phyloP scores from a whole-genome alignment of 1,140 invertebrate genomes.

The Nasonia longicornis region DNA sequence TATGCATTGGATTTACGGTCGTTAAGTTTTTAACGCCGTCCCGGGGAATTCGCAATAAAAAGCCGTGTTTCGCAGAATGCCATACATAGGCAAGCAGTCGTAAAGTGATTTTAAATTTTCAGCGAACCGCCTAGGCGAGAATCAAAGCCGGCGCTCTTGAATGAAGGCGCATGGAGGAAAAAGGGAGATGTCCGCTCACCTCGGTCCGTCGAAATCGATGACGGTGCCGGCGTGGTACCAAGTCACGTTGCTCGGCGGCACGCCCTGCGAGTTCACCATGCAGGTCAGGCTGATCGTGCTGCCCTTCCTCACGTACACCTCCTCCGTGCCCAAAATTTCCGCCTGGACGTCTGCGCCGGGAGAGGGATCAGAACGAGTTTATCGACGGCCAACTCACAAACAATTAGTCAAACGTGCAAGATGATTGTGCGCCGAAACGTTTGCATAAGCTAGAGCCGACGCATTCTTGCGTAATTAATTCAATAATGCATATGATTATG shows the following conservation, averaged over 20 bases:
- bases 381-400: background rate
- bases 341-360: slow-evolving; percentile 81
- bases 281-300: slow-evolving; percentile 90
- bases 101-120: slow-evolving; percentile 40
- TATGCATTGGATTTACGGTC: slow-evolving; percentile 38
- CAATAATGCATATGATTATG: too few species aligned
- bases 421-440: too few species aligned
- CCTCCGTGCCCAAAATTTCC: slow-evolving; percentile 83
- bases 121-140: background rate
- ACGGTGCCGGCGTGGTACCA: slow-evolving; percentile 84
- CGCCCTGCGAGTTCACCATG: slow-evolving; percentile 86
- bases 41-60: slow-evolving; percentile 33
- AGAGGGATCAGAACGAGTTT: slow-evolving; percentile 45
- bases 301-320: slow-evolving; percentile 87
- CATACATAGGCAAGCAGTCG: slow-evolving; percentile 20
- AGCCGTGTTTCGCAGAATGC: slow-evolving; percentile 9
- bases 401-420: too few species aligned
- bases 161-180: background rate
- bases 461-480: too few species aligned
- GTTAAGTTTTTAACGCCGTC: slow-evolving; percentile 33
- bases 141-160: background rate
- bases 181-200: slow-evolving; percentile 45
- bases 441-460: too few species aligned
- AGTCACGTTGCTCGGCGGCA: slow-evolving; percentile 78
- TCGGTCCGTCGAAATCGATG: slow-evolving; percentile 86